Evolutionary conservation across 2,888 invertebrate genomes (phyloP).

Genomic region (Habrosyne pyritoides): DNA sequence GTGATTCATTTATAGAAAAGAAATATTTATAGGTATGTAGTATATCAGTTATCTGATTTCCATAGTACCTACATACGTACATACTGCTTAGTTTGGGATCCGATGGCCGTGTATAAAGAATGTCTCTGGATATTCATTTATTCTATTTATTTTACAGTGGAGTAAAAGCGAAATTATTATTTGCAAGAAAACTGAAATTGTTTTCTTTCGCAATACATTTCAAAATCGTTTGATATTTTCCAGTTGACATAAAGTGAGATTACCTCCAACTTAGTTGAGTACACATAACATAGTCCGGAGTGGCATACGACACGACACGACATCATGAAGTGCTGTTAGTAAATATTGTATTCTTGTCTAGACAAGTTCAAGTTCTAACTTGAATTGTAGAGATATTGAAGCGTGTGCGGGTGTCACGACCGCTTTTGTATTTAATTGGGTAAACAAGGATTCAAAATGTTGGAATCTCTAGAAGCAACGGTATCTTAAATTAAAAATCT

Average conservation of each 20-base stretch:
- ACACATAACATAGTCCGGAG: not conserved
- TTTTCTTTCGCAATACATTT: not conserved
- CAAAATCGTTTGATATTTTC: not conserved
- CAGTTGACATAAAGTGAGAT: not conserved
- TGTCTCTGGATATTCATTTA: too few relatives aligned
- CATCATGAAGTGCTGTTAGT: not conserved
- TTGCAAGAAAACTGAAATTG: not conserved
- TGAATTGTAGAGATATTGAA: not conserved
- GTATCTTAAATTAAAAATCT: not conserved
- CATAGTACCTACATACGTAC: too few relatives aligned
- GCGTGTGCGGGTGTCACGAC: not conserved
- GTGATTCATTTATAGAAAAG: too few relatives aligned
- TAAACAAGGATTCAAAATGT: not conserved
- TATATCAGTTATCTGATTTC: too few relatives aligned
- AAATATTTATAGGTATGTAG: too few relatives aligned
- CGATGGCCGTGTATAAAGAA: too few relatives aligned
- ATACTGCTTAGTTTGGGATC: too few relatives aligned
- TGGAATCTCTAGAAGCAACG: not conserved
- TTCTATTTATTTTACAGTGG: too few relatives aligned
- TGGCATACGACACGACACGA: constrained; percentile 1
- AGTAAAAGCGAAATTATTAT: not conserved
- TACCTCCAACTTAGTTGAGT: not conserved
- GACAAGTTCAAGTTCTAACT: not conserved
- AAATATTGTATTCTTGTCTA: constrained; percentile 2
- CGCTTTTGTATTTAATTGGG: not conserved